Conservation (phyloP, 2,888 invertebrate species). For the Micoletzkya japonica region DNA sequence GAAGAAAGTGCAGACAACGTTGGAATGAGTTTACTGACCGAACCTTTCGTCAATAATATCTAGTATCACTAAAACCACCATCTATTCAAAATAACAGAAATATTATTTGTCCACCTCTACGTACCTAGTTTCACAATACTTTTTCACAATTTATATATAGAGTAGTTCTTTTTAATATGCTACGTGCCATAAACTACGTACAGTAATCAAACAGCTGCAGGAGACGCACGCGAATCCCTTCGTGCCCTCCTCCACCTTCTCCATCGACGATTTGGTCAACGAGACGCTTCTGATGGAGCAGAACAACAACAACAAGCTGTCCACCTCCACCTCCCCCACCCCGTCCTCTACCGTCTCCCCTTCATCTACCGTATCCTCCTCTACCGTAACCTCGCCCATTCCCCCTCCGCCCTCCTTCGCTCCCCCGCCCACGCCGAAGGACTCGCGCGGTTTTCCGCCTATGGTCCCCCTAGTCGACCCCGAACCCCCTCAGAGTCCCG, state of each 20-base stretch:
- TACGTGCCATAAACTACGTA: not conserved
- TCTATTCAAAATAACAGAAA: too few species aligned
- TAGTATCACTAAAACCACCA: too few species aligned
- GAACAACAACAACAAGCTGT: conserved; percentile 30
- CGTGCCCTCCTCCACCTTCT: conserved; percentile 29
- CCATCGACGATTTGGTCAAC: conserved; percentile 46
- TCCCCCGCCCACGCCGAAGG: not conserved
- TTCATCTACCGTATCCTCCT: too few species aligned
- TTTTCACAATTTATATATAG: not conserved
- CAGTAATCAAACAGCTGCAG: not conserved
- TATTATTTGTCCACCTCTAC: too few species aligned
- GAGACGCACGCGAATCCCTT: conserved; percentile 14
- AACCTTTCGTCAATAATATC: too few species aligned
- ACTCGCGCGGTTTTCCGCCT: not conserved
- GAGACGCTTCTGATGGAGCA: conserved; percentile 39
- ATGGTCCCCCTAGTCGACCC: not conserved
- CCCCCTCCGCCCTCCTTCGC: conserved; percentile 3
- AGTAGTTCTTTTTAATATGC: not conserved
- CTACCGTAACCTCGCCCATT: not conserved
- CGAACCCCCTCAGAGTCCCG: conserved; percentile 2
- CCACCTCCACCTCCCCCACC: not conserved
- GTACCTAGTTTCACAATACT: not conserved
- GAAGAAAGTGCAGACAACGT: too few species aligned
- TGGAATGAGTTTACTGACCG: too few species aligned
- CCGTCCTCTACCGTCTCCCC: not conserved